Evolutionary conservation across 2,113 vertebrate genomes (phyloP).

Genomic region (Eublepharis macularius): DNA sequence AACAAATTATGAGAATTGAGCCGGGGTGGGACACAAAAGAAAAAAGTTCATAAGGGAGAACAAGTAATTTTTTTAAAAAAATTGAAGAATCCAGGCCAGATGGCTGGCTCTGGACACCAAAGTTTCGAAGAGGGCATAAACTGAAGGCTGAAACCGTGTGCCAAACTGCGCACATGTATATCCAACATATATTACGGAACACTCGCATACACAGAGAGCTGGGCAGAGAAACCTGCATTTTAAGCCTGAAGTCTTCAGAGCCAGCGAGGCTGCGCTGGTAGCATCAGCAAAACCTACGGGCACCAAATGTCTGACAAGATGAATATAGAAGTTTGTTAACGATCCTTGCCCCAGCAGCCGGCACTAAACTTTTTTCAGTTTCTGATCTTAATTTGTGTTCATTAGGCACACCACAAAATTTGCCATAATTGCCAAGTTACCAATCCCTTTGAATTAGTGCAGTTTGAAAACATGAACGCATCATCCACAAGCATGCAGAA

Average conservation of each 20-base stretch:
- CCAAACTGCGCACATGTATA: neutral
- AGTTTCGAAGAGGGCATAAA: neutral
- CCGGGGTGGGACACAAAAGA: neutral
- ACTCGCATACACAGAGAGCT: neutral
- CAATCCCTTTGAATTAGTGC: conserved; percentile 36
- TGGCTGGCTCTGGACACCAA: neutral
- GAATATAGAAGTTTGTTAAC: neutral
- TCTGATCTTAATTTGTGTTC: conserved; percentile 28
- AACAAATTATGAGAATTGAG: neutral
- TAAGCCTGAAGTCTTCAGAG: neutral
- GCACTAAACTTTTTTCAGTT: conserved; percentile 12
- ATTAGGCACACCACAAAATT: conserved; percentile 34
- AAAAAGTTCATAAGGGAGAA: neutral
- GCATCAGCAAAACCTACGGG: neutral
- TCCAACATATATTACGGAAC: neutral
- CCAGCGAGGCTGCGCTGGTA: neutral
- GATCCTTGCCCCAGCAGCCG: neutral
- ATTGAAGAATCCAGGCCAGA: neutral
- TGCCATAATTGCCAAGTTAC: conserved; percentile 35
- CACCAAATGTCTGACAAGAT: neutral
- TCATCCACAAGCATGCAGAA: conserved; percentile 53
- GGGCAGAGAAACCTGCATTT: neutral
- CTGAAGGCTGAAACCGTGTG: neutral
- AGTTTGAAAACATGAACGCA: conserved; percentile 55
- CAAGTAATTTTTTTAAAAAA: neutral